A percentile compares a stretch with the other conserved stretches of the same genome.
Conservation (phyloP, 2,888 invertebrate genomes). For the Sussaba pulchella region DNA sequence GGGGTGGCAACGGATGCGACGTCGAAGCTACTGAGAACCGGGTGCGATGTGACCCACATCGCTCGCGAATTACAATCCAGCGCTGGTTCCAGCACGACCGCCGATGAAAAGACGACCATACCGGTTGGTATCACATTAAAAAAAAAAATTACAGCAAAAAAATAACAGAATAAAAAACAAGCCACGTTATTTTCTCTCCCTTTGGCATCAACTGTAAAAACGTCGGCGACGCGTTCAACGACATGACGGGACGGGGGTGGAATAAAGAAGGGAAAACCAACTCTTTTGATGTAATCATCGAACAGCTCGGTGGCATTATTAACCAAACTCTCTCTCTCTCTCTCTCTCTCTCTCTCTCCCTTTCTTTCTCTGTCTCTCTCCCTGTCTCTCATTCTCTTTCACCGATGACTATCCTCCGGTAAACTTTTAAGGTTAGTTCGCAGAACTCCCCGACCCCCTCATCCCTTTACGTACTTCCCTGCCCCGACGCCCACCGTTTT, state of each 20-base stretch:
- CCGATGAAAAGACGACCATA: constrained; percentile 16
- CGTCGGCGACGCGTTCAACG: constrained; percentile 4
- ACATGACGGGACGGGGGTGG: constrained; percentile 2
- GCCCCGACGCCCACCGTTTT: constrained; percentile 28
- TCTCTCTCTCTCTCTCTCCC: constrained; percentile 31
- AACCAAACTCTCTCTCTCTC: too few relatives aligned
- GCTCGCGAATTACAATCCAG: constrained; percentile 41
- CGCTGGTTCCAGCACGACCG: constrained; percentile 16
- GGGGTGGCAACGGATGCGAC: background rate
- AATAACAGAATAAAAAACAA: too few relatives aligned
- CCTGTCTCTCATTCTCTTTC: constrained; percentile 26
- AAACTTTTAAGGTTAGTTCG: constrained; percentile 58
- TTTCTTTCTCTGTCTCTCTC: too few relatives aligned
- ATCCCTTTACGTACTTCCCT: background rate
- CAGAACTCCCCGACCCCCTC: background rate
- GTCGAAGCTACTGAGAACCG: constrained; percentile 28
- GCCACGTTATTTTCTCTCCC: constrained; percentile 23
- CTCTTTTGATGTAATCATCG: constrained; percentile 58
- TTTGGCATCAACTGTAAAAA: constrained; percentile 22
- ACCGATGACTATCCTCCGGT: constrained; percentile 16
- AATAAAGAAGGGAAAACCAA: constrained; percentile 38
- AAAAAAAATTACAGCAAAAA: constrained; percentile 8
- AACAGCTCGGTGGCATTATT: constrained; percentile 35
- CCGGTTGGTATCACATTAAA: background rate
- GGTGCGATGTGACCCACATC: constrained; percentile 57